A percentile compares a stretch with the other conserved stretches of the same genome.
Conservation (phyloP, 2,113 vertebrate genomes). For the Glaucomys volans region DNA sequence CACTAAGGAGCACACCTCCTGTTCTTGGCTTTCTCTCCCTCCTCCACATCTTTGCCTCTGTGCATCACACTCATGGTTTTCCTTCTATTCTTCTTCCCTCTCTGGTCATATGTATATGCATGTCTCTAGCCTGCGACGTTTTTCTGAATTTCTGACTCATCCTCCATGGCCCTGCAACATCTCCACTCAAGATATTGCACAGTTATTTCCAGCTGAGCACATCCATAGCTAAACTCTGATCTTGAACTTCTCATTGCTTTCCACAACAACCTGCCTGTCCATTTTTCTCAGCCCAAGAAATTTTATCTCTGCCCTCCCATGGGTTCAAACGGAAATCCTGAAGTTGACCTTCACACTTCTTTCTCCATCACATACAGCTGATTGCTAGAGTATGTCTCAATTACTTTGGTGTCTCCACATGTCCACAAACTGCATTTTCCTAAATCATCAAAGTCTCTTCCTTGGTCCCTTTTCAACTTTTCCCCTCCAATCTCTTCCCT, state of each 20-base stretch:
- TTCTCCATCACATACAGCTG: not conserved
- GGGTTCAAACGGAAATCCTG: not conserved
- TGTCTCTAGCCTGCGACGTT: not conserved
- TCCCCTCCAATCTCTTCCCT: not conserved
- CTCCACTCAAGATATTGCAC: not conserved
- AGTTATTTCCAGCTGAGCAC: not conserved
- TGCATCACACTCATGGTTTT: not conserved
- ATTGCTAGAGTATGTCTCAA: not conserved
- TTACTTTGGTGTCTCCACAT: not conserved
- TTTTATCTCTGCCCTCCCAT: not conserved
- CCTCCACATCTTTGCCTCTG: not conserved
- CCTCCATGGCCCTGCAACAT: not conserved
- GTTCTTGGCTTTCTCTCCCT: too few species aligned
- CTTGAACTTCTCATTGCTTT: not conserved
- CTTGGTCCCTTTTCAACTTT: not conserved
- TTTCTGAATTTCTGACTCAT: slow-evolving; percentile 48
- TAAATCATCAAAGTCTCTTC: not conserved
- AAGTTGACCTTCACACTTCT: not conserved
- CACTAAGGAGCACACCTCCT: not conserved
- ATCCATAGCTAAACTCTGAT: not conserved
- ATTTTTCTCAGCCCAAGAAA: not conserved
- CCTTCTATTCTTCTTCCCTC: not conserved
- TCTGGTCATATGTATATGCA: not conserved
- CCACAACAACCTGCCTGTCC: fast-evolving
- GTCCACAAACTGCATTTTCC: not conserved